Evolutionary conservation across 2,797 vertebrate genomes (phyloP).

Genomic region (Mareca penelope): DNA sequence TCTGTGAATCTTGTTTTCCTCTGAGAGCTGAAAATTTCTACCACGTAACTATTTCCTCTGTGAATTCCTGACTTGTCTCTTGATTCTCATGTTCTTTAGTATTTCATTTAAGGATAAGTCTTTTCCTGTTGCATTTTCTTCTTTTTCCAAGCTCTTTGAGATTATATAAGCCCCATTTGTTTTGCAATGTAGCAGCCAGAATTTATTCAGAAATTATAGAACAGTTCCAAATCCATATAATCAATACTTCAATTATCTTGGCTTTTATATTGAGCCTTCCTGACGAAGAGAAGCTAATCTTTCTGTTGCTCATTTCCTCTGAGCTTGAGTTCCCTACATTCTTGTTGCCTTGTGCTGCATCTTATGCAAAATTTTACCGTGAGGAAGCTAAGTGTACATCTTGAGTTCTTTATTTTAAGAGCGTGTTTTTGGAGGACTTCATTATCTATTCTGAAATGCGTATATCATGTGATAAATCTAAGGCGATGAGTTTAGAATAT

Average conservation of each 20-base stretch:
- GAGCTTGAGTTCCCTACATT: background rate
- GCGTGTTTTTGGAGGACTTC: background rate
- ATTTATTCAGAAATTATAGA: background rate
- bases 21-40: background rate
- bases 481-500: background rate
- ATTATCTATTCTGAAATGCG: background rate
- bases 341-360: background rate
- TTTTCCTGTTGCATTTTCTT: background rate
- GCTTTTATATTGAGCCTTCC: background rate
- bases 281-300: background rate
- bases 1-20: background rate
- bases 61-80: background rate
- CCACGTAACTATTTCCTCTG: background rate
- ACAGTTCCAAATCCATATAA: background rate
- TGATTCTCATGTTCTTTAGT: background rate
- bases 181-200: background rate
- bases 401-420: background rate
- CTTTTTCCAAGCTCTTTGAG: background rate
- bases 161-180: background rate
- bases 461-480: background rate
- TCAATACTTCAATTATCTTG: background rate
- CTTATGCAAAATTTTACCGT: background rate
- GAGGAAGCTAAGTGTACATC: background rate
- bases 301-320: background rate
- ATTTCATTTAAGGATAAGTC: background rate